Evolutionary conservation across 2,797 vertebrate species (phyloP), one percentile per base, ranked within the genome.

Genomic region (Lagodon rhomboides): DNA sequence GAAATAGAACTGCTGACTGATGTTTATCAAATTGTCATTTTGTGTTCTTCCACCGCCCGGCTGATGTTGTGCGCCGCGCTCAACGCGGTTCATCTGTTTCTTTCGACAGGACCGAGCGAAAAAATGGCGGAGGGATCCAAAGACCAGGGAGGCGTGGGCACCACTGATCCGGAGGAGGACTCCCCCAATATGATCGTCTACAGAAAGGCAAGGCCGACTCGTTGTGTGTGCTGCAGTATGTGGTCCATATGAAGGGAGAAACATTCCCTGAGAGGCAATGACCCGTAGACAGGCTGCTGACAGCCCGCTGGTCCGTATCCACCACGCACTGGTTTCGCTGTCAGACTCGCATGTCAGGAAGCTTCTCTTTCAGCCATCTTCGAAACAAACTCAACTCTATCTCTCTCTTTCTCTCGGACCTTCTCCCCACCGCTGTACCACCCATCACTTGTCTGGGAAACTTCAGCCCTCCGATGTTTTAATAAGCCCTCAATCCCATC

Each of bases 131-230:
- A 98, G 80, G 97, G 95, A 5, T 86, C 95, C 17, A 83, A 89
- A 86, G 97, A 98, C 77, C 95, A 95, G 49, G 95, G 86, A 83
- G 92, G 91, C 0, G 89, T 83, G 16, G 96, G 95, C 74, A 83
- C 87, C 2, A 63, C 93, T 3, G 96, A 99, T 78, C 95, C 96
- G 11, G 97, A 98, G 79, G 98, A 98, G 71, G 97, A 95, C 79
- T 98, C 98, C 89, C 97, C 98, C 27, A 98, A 99, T 82, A 98
- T 97, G 97, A 98, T 98, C 8, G 97, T 98, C 96, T 98, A 97
- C 95, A 96, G 96, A 93, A 99, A 98, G 95, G 98, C 96, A 97
- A 95, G 95, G 12, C 11, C 51, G 16, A 20, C 15, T 71, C 3
- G 74, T 46, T 60, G 55, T 71, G 20, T 86, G 56, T 65, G 46